Evolutionary conservation across 2,888 invertebrate species (phyloP).

Genomic region (Drosophila acutilabella): DNA sequence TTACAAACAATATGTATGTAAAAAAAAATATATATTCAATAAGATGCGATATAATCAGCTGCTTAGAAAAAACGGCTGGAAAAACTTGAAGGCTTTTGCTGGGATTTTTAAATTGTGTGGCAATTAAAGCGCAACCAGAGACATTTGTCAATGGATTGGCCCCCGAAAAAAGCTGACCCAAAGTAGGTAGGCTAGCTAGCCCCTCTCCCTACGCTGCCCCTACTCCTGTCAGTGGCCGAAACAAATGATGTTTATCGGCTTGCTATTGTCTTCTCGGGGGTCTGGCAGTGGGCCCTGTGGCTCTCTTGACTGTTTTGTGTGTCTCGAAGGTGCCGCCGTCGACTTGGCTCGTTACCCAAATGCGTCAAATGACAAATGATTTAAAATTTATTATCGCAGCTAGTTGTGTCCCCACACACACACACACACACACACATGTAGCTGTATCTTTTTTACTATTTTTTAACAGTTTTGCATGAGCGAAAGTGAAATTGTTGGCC

Average conservation of each 20-base stretch:
- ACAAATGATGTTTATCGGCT: slow-evolving; percentile 74
- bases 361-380: slow-evolving; percentile 81
- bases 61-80: slow-evolving; percentile 24
- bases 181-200: slow-evolving; percentile 16
- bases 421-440: slow-evolving; percentile 9
- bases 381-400: slow-evolving; percentile 73
- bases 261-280: slow-evolving; percentile 61
- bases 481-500: slow-evolving; percentile 65
- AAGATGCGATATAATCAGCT: slow-evolving; percentile 53
- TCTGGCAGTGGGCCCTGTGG: slow-evolving; percentile 37
- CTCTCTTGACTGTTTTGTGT: slow-evolving; percentile 22
- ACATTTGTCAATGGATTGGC: slow-evolving; percentile 73
- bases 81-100: slow-evolving; percentile 22
- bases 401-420: slow-evolving; percentile 31
- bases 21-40: slow-evolving; percentile 54
- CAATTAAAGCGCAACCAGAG: slow-evolving; percentile 72
- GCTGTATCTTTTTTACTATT: slow-evolving; percentile 14
- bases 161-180: slow-evolving; percentile 49
- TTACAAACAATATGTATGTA: slow-evolving; percentile 37
- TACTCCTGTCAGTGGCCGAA: slow-evolving; percentile 7
- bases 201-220: neutral
- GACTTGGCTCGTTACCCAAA: slow-evolving; percentile 73
- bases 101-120: slow-evolving; percentile 40
- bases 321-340: slow-evolving; percentile 38
- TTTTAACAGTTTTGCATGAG: slow-evolving; percentile 50